Evolutionary conservation across 2,113 vertebrate genomes (phyloP), one percentile per base, ranked within the genome.

Genomic region (Muscicapa adusta): DNA sequence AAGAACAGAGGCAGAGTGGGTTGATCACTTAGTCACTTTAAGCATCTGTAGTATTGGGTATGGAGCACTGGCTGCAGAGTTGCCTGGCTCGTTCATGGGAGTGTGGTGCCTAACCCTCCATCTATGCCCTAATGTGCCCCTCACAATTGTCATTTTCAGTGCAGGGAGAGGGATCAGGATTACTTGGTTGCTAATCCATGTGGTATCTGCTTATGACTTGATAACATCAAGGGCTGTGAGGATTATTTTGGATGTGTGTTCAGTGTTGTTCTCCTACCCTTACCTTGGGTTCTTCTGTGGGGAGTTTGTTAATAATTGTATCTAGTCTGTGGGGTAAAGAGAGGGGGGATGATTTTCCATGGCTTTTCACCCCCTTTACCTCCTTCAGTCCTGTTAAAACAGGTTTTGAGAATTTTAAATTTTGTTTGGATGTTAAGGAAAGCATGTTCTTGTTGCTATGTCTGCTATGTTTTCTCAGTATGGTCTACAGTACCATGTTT

Each of bases 51-150:
- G 9, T 18, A 1, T 38, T 12, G 4, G 12, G 6, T 33, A 0
- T 23, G 26, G 33, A 68, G 22, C 45, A 5, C 22, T 51, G 62
- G 36, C 8, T 14, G 3, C 13, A 6, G 0, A 2, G 10, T 7
- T 67, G 31, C 31, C 12, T 67, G 53, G 38, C 8, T 9, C 10
- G 14, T n/a, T 28, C 9, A 1, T 22, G 26, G 42, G 22, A 38
- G 3, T 61, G 54, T 53, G 38, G 4, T 60, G 18, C 33, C 45
- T 28, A 8, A 33, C 2, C 31, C 25, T 43, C 20, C 14, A 2
- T 26, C 17, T 36, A 0, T 18, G 26, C 36, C 53, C 54, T 26
- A 2, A 1, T 12, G 18, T 45, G 33, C 28, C 12, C 18, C 33
- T 61, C 33, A 5, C 14, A 18, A 8, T 33, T 28, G 7, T 45